phyloP scores from a whole-genome alignment of 30 jellyfish, hydroid and myxozoan genomes.

The Thelohanellus kitauei region DNA sequence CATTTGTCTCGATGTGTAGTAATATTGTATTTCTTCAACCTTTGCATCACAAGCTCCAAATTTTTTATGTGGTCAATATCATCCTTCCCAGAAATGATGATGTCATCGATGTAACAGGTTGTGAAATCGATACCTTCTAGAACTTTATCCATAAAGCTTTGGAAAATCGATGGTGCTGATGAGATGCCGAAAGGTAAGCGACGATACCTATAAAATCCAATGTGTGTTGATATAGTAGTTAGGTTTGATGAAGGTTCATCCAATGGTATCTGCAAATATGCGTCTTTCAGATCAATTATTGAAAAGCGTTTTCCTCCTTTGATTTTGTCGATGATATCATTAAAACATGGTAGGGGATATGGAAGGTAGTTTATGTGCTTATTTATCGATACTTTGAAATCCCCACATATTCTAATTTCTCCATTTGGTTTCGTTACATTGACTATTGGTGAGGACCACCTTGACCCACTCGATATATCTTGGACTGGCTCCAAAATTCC shows the following conservation, averaged over 20 bases:
- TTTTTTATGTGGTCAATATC: conserved; percentile 7
- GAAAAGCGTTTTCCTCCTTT: too few relatives aligned
- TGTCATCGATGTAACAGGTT: conserved; percentile 6
- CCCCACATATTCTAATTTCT: too few relatives aligned
- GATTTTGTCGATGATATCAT: too few relatives aligned
- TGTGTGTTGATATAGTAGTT: conserved; percentile 11
- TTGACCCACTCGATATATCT: too few relatives aligned
- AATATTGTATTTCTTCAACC: conserved; percentile 1
- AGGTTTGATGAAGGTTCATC: conserved; percentile 7
- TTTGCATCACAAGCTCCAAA: conserved; percentile 2
- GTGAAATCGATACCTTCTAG: conserved; percentile 10
- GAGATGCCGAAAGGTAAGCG: conserved; percentile 14
- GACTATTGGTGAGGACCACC: too few relatives aligned
- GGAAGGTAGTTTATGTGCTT: too few relatives aligned
- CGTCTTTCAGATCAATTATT: too few relatives aligned
- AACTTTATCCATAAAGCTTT: conserved; percentile 6
- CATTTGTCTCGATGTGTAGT: conserved; percentile 2
- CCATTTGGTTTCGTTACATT: too few relatives aligned
- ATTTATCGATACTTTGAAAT: too few relatives aligned
- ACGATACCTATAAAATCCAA: conserved; percentile 11
- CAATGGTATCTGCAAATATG: conserved; percentile 8
- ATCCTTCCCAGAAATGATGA: too few relatives aligned
- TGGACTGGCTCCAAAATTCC: too few relatives aligned
- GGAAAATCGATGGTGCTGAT: conserved; percentile 24
- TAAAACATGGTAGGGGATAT: too few relatives aligned